Conservation (phyloP, 2,797 vertebrate species). For the Periophthalmus magnuspinnatus region DNA sequence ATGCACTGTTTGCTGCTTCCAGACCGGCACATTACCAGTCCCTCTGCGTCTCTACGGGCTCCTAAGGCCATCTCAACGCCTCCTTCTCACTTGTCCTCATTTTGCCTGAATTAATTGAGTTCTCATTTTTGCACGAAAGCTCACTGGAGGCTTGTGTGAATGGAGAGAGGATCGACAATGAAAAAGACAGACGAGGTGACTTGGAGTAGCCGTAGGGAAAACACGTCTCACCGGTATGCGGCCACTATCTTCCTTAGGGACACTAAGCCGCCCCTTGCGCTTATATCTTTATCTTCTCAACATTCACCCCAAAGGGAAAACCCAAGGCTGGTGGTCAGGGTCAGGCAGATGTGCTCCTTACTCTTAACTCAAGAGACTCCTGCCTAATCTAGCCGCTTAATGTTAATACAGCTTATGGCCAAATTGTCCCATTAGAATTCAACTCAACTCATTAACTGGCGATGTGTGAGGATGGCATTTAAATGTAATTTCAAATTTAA, state of each 20-base stretch:
- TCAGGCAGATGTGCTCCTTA: conserved; percentile 58
- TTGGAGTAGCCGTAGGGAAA: conserved; percentile 58
- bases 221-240: conserved; percentile 57
- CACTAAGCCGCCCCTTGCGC: conserved; percentile 53
- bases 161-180: conserved; percentile 46
- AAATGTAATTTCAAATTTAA: neutral
- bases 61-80: conserved; percentile 34
- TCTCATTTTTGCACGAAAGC: conserved; percentile 76
- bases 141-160: conserved; percentile 63
- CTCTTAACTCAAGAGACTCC: conserved; percentile 27
- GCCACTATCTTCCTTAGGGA: conserved; percentile 63
- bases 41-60: conserved; percentile 44
- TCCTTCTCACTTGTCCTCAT: conserved; percentile 70
- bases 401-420: conserved; percentile 34
- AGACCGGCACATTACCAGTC: conserved; percentile 59
- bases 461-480: conserved; percentile 2
- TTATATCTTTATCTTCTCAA: conserved; percentile 73
- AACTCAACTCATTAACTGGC: conserved; percentile 10
- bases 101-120: conserved; percentile 81
- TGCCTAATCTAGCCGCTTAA: conserved; percentile 56
- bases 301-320: conserved; percentile 55
- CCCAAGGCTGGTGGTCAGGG: conserved; percentile 56
- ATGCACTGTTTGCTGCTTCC: conserved; percentile 69
- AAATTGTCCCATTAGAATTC: conserved; percentile 12
- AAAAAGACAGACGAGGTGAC: conserved; percentile 56